Base-by-base conservation (phyloP, 2,113 vertebrate genomes). In the Ceratotherium simum region DNA sequence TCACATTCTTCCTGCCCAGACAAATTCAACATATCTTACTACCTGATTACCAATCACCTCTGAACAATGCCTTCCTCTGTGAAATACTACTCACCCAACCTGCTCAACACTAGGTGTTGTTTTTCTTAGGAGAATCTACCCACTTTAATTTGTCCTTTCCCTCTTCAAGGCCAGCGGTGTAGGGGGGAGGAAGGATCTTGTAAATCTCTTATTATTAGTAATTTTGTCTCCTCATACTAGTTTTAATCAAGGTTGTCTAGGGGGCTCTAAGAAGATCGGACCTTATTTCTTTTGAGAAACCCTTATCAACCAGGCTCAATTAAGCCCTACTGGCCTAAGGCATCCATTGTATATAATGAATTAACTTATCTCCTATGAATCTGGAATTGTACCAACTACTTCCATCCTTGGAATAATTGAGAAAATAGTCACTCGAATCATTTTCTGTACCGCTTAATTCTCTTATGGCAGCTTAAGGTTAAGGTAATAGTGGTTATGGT, bases 181-280 rank as follows among this genome's bases (percentile, higher is more conserved):
- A 39, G 10, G 12, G 6, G 8, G 5, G 0, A 17, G 8, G 8
- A 23, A 60, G n/a, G 31, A 3, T 42, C 2, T 31, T 75, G 16
- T 65, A 18, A 95, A 20, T 76, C 65, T 82, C 67, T 33, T 93
- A 39, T 42, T 1, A 8, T 39, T 27, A 65, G 31, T 29, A 16
- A 13, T 33, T 29, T 69, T 73, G 5, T 36, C 42, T 82, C 23
- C 21, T 82, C 9, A 27, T 48, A 23, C 31, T 18, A 58, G 6
- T 72, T 92, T 54, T 81, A 9, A 42, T 65, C 51, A 80, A 58
- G 21, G n/a, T 58, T 64, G 1, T 76, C 70, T 82, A 33, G n/a
- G 64, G 23, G 17, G 2, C 16, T 84, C 36, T 39, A 21, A 72
- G 67, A 83, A 90, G 62, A 27, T 29, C 54, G 10, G 1, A 29